Percentiles rank a stretch among this genome's conserved stretches.
phyloP scores from a whole-genome alignment of 1,140 invertebrate species.

The Ostrea denselamellosa region DNA sequence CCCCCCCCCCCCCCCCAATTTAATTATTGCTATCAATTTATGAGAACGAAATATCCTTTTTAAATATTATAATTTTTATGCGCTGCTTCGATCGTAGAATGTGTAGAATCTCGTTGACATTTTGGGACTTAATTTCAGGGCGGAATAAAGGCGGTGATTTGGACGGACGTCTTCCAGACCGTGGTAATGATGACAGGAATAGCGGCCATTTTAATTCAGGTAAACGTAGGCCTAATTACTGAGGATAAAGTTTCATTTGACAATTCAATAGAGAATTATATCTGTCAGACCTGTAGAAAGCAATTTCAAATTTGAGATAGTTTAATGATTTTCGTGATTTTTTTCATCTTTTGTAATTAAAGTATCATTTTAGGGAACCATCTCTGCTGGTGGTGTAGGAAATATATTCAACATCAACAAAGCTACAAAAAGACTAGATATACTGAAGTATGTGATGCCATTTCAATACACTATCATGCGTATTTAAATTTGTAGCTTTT shows the following conservation, averaged over 20 bases:
- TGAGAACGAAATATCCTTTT: no score
- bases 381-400: conserved; percentile 83
- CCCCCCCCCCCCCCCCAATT: no score
- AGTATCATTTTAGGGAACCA: conserved; percentile 80
- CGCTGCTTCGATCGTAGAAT: no score
- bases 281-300: no score
- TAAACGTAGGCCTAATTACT: conserved; percentile 69
- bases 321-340: no score
- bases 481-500: no score
- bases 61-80: no score
- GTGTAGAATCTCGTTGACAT: neutral
- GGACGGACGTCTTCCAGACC: conserved; percentile 92
- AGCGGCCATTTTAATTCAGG: conserved; percentile 87
- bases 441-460: conserved; percentile 83
- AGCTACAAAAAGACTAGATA: conserved; percentile 84
- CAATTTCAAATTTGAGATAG: no score
- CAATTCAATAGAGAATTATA: no score
- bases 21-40: no score
- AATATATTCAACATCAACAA: conserved; percentile 85
- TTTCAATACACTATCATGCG: neutral
- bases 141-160: conserved; percentile 94
- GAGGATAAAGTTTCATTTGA: no score
- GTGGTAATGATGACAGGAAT: conserved; percentile 91
- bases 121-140: conserved; percentile 81
- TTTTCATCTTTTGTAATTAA: no score